These are phyloP conservation scores for Deilephila porcellus DNA, from an alignment of 2,888 invertebrate genomes.

Conservation along the genomic window DNA sequence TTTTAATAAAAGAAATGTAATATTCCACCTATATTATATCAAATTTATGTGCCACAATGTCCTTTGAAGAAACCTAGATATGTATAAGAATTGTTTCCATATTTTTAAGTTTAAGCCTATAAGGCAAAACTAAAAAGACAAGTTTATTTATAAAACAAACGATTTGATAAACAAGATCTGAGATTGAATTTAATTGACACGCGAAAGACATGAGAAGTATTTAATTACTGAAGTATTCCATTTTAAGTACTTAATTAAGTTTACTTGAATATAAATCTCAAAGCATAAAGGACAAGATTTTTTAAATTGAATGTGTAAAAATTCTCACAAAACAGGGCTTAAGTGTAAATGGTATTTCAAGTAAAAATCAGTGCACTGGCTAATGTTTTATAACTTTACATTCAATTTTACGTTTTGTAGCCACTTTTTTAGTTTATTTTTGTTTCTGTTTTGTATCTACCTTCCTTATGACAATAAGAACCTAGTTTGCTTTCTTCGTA, in stretches of 20 bases:
- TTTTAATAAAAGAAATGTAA: not conserved
- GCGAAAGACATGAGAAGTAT: not conserved
- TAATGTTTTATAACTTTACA: no score
- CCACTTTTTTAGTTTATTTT: no score
- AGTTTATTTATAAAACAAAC: not conserved
- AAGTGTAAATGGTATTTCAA: no score
- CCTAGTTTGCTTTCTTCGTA: no score
- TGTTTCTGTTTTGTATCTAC: no score
- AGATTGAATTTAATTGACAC: not conserved
- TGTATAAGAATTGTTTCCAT: not conserved
- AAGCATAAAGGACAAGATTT: no score
- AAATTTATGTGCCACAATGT: not conserved
- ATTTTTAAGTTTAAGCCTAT: not conserved
- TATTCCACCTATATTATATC: not conserved
- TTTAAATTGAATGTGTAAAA: no score
- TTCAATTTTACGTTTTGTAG: no score
- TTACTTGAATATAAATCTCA: no score
- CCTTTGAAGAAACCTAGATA: not conserved
- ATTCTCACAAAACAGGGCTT: no score
- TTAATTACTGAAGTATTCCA: not conserved
- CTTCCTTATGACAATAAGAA: no score
- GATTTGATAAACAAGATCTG: not conserved
- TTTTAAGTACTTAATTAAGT: not conserved
- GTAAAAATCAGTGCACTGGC: no score
- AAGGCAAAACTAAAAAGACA: constrained; percentile 3